phyloP scores from a whole-genome alignment of 2,797 vertebrate genomes.

The Enteromius afrohamiltoni region DNA sequence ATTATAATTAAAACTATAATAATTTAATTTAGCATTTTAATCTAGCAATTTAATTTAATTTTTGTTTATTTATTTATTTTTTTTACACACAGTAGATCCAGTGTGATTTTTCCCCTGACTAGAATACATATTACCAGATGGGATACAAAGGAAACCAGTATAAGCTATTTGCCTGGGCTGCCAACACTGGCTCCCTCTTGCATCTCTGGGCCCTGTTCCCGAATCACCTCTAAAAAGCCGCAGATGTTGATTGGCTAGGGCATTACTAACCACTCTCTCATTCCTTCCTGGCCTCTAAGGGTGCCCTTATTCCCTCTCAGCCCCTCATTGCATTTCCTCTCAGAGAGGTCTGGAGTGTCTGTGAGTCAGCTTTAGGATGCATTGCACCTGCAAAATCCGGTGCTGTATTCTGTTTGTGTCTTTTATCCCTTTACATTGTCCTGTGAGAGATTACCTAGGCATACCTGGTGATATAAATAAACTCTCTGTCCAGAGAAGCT shows the following conservation, averaged over 20 bases:
- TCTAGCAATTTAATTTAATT: no score
- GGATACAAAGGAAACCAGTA: constrained; percentile 44
- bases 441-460: constrained; percentile 44
- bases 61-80: not conserved
- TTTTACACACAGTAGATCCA: constrained; percentile 1
- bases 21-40: not conserved
- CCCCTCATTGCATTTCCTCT: constrained; percentile 28
- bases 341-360: not conserved
- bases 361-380: constrained; percentile 47
- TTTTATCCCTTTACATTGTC: constrained; percentile 4
- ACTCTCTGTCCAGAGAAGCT: constrained; percentile 9
- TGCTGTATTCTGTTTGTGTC: constrained; percentile 30
- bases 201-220: constrained; percentile 22
- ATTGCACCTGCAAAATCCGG: constrained; percentile 50
- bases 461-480: constrained; percentile 53
- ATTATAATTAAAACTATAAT: not conserved
- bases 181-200: constrained; percentile 40
- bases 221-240: constrained; percentile 40
- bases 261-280: constrained; percentile 26
- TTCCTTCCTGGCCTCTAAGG: constrained; percentile 13
- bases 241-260: constrained; percentile 54
- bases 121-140: constrained; percentile 54
- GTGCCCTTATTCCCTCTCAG: constrained; percentile 8
- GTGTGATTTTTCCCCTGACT: constrained; percentile 24
- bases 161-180: constrained; percentile 31